Evolutionary conservation across 2,797 vertebrate species (phyloP), one percentile per base, ranked within the genome.

Genomic region (Zenarchopterus dispar): DNA sequence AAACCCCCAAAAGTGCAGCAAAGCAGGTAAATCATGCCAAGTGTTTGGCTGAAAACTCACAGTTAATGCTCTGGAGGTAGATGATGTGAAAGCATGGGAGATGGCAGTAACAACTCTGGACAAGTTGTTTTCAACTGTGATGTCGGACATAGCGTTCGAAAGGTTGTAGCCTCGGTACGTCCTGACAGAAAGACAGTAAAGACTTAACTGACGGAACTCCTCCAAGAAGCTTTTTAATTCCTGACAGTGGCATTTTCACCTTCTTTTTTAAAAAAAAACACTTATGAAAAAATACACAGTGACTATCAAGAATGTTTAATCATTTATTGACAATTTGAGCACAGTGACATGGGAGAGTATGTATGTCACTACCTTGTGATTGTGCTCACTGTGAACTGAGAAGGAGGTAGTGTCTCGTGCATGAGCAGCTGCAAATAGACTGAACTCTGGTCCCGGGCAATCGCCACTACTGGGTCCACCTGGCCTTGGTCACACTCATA

Each of bases 401-500:
- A 98, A 0, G 95, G 94, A 0, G 96, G 95, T 65, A 94, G 97
- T 0, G 95, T 95, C 92, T 99, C 98, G 0, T 99, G 97, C 97
- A 99, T 98, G 23, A 99, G 92, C 8, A 98, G 94, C 81, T 99
- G 97, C 81, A 99, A 87, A 85, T 98, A 95, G 8, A 97, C 93
- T 23, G 94, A 94, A 86, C 97, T 98, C 88, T 99, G 98, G 75
- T 98, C 97, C 65, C 97, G 92, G 33, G 97, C 97, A 16, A 96
- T 93, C 0, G 97, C 97, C 68, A 99, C 98, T 7, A 99, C 95
- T 0, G 98, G 96, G 73, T 99, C 98, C 0, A 93, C 94, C 67
- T 99, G 98, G 9, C 95, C 97, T 88, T 96, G 97, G 77, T 99
- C 98, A 76, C 97, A 98, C 71, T 94, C 94, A 60, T 94, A 98